Percentiles rank a stretch among this genome's conserved stretches.
Evolutionary conservation across 2,113 vertebrate species (phyloP).

Genomic region (Microtus montanus): DNA sequence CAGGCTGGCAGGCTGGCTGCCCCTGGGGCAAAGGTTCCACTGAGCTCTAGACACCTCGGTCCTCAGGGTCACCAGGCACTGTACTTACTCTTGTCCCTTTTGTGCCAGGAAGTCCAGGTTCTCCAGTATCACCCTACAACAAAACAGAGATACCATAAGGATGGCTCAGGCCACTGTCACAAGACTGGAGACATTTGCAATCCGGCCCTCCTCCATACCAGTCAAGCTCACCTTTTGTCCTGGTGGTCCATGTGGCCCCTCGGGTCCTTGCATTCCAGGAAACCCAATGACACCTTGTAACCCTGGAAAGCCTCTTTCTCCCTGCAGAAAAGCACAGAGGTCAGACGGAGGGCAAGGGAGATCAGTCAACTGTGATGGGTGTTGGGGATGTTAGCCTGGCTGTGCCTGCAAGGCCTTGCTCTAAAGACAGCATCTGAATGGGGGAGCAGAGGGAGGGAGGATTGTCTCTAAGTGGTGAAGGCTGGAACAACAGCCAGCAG

Average conservation of each 20-base stretch:
- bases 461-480: rapidly evolving
- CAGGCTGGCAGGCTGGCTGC: too few species aligned
- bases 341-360: neutral
- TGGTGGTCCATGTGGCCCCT: conserved; percentile 92
- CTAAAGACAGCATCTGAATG: neutral
- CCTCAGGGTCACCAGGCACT: conserved; percentile 10
- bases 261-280: conserved; percentile 95
- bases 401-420: neutral
- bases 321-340: conserved; percentile 83
- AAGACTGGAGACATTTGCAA: neutral
- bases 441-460: neutral
- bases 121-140: conserved; percentile 92
- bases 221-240: conserved; percentile 90
- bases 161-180: neutral
- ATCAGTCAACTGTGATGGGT: rapidly evolving
- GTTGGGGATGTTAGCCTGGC: too few species aligned
- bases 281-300: conserved; percentile 96
- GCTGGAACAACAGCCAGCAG: too few species aligned
- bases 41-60: rapidly evolving
- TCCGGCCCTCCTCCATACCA: rapidly evolving
- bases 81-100: conserved; percentile 96
- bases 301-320: conserved; percentile 94
- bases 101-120: conserved; percentile 89
- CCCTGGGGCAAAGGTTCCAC: rapidly evolving
- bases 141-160: neutral